Base-by-base conservation (phyloP, 2,797 vertebrate species). In the Amniataba percoides region DNA sequence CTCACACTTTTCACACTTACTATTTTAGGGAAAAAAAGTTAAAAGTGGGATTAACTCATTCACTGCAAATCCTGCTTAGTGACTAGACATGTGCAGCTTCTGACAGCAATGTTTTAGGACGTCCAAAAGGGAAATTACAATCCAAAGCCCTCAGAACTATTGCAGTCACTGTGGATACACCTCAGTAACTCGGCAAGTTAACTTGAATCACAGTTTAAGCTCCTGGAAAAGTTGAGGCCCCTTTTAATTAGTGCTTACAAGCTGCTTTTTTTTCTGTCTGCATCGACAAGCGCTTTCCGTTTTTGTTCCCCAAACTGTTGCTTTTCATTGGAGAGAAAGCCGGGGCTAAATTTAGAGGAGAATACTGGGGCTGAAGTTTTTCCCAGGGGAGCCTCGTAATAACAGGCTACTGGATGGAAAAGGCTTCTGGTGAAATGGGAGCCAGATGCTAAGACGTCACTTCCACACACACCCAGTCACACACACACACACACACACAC, bases 321-420 rank as follows among this genome's bases (percentile, higher is more conserved):
- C 77, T 74, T 74, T 80, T 19, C 70, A 36, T 88, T 87, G 87
- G 78, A 49, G 59, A 51, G 78, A 74, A 58, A 78, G 77, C 53
- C 55, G 1, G 19, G 40, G 73, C 87, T 93, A 92, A 89, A 91
- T 91, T 83, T 89, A 87, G 87, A 77, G 55, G 14, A 48, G 23
- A 62, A 72, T 56, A 71, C 70, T 78, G 52, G 55, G 76, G 70
- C 69, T 39, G 43, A 56, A 55, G 52, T 63, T 84, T 81, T 81
- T 84, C 80, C 86, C 75, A 55, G 39, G 48, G 84, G 76, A 74
- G 71, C 48, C 60, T 57, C 48, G 5, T 92, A 92, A 95, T 92
- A 82, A 93, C 81, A 83, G 87, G 74, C 84, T 87, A 58, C 60
- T 75, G 82, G 55, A 71, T 78, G 78, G 77, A 90, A 81, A 86